phyloP scores from a whole-genome alignment of 2,888 invertebrate genomes.

The Hirtodrosophila alboralis region DNA sequence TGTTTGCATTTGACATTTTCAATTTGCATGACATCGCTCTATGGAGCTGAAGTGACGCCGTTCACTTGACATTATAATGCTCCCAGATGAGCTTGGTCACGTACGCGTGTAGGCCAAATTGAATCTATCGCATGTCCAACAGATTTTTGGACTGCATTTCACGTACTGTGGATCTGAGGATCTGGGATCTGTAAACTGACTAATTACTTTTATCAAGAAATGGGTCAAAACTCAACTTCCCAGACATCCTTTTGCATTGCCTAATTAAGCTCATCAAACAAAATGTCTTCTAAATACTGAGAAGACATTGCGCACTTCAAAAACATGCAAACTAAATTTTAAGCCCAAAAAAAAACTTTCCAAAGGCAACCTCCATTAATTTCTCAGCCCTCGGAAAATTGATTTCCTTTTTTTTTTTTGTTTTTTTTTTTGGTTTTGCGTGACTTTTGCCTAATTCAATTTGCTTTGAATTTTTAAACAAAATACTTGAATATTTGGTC shows the following conservation, averaged over 20 bases:
- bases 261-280: conserved; percentile 54
- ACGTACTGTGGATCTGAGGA: conserved; percentile 15
- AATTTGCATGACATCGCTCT: conserved; percentile 69
- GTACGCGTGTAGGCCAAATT: conserved; percentile 13
- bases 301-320: conserved; percentile 22
- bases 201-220: conserved; percentile 15
- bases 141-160: conserved; percentile 21
- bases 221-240: not conserved
- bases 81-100: conserved; percentile 37
- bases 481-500: conserved; percentile 16
- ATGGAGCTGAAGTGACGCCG: conserved; percentile 27
- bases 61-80: conserved; percentile 28
- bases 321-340: conserved; percentile 44
- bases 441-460: conserved; percentile 48
- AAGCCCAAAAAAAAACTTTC: no score
- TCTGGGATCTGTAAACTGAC: conserved; percentile 10
- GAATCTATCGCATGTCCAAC: conserved; percentile 5
- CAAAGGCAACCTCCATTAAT: conserved; percentile 1
- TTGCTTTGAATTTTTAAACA: conserved; percentile 31
- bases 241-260: not conserved
- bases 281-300: conserved; percentile 40
- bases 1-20: conserved; percentile 78
- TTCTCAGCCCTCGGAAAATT: not conserved
- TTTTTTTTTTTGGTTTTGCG: conserved; percentile 2
- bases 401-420: conserved; percentile 2